Conservation (phyloP, 2,797 vertebrate genomes). For the Sebastiscus albofasciatus region DNA sequence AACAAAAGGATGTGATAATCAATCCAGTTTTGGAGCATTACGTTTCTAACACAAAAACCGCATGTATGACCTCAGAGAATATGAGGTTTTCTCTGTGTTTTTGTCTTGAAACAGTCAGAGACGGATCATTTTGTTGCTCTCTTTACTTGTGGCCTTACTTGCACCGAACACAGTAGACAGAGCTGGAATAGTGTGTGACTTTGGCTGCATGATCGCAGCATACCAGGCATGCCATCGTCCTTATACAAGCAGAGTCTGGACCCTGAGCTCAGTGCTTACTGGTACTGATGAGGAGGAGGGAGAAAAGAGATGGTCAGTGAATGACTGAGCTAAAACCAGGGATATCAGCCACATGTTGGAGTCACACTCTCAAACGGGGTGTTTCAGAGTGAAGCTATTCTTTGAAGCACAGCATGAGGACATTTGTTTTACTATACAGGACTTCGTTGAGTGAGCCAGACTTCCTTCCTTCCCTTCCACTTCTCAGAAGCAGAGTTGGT, state of each 20-base stretch:
- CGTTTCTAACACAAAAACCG: conserved; percentile 19
- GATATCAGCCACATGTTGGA: conserved; percentile 24
- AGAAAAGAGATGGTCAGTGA: conserved; percentile 32
- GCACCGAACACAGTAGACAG: conserved; percentile 30
- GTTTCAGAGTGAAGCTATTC: conserved; percentile 19
- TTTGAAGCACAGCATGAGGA: conserved; percentile 10
- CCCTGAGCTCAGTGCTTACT: conserved; percentile 55
- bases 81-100: conserved; percentile 8
- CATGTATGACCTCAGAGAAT: conserved; percentile 27
- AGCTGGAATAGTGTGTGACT: conserved; percentile 65
- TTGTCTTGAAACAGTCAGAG: conserved; percentile 13
- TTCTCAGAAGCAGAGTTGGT: conserved; percentile 83
- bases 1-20: conserved; percentile 66
- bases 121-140: background rate
- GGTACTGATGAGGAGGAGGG: conserved; percentile 56
- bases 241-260: conserved; percentile 65
- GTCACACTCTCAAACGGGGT: background rate
- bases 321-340: conserved; percentile 50
- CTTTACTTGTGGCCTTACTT: conserved; percentile 36
- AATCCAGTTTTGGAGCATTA: conserved; percentile 30
- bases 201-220: conserved; percentile 64
- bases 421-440: conserved; percentile 16
- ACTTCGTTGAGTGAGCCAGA: conserved; percentile 30
- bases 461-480: conserved; percentile 30
- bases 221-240: conserved; percentile 79